phyloP scores from a whole-genome alignment of 1,140 invertebrate species.

The Laodelphax striatellus region DNA sequence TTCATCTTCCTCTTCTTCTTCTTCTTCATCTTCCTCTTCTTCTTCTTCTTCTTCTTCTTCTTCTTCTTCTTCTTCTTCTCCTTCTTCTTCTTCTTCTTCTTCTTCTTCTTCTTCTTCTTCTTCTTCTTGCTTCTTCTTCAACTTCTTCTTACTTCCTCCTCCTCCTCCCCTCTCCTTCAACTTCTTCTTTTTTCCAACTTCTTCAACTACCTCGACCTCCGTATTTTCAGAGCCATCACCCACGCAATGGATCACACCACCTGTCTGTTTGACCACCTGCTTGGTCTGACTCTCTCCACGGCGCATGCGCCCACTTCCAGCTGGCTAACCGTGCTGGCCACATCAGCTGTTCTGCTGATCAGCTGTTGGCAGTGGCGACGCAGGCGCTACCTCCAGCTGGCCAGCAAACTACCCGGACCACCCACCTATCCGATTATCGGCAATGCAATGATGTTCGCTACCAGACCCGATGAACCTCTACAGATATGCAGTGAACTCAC shows the following conservation, averaged over 20 bases:
- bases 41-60: background rate
- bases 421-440: background rate
- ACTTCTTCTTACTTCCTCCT: background rate
- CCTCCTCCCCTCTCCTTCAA: background rate
- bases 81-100: background rate
- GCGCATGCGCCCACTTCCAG: no score
- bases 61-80: background rate
- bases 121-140: background rate
- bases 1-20: background rate
- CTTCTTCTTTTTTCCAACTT: no score
- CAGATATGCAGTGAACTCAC: no score
- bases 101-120: background rate
- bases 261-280: no score
- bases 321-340: no score
- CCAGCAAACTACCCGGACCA: background rate
- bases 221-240: no score
- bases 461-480: background rate
- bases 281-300: no score
- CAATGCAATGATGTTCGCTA: background rate
- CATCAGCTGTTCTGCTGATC: background rate
- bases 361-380: background rate
- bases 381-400: background rate
- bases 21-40: background rate
- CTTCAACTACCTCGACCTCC: no score
- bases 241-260: no score